Evolutionary conservation across 2,797 vertebrate genomes (phyloP).

Genomic region (Enteromius radiatus): DNA sequence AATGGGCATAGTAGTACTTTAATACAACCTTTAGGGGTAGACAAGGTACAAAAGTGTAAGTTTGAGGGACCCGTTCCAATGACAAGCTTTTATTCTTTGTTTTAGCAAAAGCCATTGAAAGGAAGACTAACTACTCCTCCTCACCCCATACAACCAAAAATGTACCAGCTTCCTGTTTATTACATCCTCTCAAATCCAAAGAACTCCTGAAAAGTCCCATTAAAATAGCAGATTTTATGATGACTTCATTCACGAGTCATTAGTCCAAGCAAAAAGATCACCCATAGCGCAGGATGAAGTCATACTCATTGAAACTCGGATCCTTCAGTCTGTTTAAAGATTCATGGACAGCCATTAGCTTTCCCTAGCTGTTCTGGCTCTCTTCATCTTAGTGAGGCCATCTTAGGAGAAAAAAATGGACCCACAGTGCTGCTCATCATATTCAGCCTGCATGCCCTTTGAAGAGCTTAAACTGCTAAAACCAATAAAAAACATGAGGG

Average conservation of each 20-base stretch:
- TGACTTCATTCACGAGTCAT: conserved; percentile 67
- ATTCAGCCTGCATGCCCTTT: conserved; percentile 25
- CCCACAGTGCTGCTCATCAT: conserved; percentile 25
- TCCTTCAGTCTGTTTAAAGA: conserved; percentile 78
- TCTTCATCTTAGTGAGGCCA: conserved; percentile 45
- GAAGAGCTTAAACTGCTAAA: conserved; percentile 34
- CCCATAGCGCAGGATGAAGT: conserved; percentile 64
- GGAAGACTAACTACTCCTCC: neutral
- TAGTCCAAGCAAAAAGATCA: conserved; percentile 66
- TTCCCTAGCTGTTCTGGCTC: conserved; percentile 64
- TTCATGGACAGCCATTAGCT: conserved; percentile 78
- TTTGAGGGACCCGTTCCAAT: neutral
- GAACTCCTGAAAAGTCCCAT: conserved; percentile 13
- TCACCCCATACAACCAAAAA: neutral
- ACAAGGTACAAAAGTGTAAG: neutral
- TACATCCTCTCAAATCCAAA: conserved; percentile 7
- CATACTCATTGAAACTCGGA: conserved; percentile 73
- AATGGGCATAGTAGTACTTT: neutral
- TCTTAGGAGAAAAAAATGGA: conserved; percentile 41
- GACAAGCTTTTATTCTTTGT: neutral
- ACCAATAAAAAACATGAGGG: conserved; percentile 21
- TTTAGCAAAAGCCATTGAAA: neutral
- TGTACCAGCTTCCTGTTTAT: neutral
- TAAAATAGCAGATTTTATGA: conserved; percentile 34
- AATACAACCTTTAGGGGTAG: neutral